These are phyloP conservation scores for Enteromius treurensis DNA, from an alignment of 2,797 vertebrate genomes.

Conservation along the genomic window DNA sequence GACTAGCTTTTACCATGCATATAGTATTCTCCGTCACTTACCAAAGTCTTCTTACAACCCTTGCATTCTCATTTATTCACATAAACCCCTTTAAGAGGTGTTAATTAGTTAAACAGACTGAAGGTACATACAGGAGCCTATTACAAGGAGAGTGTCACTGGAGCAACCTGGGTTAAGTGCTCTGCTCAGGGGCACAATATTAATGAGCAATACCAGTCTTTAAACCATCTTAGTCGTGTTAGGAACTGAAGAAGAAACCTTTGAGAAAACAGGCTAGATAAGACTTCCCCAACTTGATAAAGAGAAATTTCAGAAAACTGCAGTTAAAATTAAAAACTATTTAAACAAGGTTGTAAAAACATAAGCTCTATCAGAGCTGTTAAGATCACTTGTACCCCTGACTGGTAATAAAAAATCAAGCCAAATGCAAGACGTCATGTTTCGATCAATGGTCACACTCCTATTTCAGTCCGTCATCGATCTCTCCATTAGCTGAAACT, in stretches of 20 bases:
- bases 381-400: background rate
- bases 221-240: background rate
- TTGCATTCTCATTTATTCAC: background rate
- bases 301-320: background rate
- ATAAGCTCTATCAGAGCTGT: background rate
- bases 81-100: background rate
- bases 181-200: background rate
- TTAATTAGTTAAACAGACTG: background rate
- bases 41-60: background rate
- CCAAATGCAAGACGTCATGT: slow-evolving; percentile 10
- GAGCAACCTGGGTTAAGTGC: slow-evolving; percentile 2
- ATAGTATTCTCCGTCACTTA: background rate
- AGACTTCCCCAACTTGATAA: background rate
- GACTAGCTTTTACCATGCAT: background rate
- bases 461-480: slow-evolving; percentile 34
- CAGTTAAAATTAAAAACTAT: background rate
- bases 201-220: background rate
- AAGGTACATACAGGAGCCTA: background rate
- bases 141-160: background rate
- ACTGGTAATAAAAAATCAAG: slow-evolving; percentile 14
- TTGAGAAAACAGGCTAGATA: background rate
- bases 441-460: slow-evolving; percentile 23
- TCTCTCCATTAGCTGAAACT: slow-evolving; percentile 39
- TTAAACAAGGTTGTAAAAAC: background rate
- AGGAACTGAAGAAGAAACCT: background rate